Evolutionary conservation across 2,797 vertebrate species (phyloP), one percentile per base, ranked within the genome.

Genomic region (Hemitrygon akajei): DNA sequence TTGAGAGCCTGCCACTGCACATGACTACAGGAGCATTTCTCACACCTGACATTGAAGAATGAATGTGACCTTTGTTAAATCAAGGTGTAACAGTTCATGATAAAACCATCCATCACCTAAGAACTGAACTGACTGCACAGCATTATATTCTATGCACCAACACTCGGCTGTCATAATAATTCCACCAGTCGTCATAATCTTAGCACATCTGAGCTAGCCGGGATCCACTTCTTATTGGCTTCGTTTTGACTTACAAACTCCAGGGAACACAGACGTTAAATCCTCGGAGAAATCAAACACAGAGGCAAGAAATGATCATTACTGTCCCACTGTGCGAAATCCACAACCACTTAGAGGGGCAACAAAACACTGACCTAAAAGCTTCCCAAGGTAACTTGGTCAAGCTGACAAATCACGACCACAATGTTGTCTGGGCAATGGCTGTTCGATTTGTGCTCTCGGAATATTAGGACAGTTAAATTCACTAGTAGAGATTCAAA

Each of bases 81-180:
- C 91, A 93, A 76, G 73, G 40, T 56, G 22, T 76, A 47, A 56
- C 37, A 93, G 71, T 93, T 93, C 91, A 93, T n/a, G 69, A 56
- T 73, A 27, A 40, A 93, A 27, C 71, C 71, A 93, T 75, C 47
- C 71, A 73, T 93, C 91, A 92, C 25, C 71, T 7, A 56, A 56
- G 60, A 89, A 34, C 10, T 89, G 86, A 66, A 66, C 34, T n/a
- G 86, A 37, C 86, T 25, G 9, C 37, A 34, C 86, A 69, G 60
- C 60, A 37, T 37, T 20, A 63, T 22, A 20, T 69, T 34, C 63
- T 89, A 89, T 37, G n/a, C 63, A 69, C n/a, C 86, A 25, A 20
- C 86, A 89, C 86, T 69, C 10, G 86, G n/a, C 86, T 89, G 86
- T 69, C 86, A 18, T 69, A 89, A 69, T 69, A 89, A n/a, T 89